Evolutionary conservation across 1,140 invertebrate species (phyloP).

Genomic region (Wasmannia auropunctata): DNA sequence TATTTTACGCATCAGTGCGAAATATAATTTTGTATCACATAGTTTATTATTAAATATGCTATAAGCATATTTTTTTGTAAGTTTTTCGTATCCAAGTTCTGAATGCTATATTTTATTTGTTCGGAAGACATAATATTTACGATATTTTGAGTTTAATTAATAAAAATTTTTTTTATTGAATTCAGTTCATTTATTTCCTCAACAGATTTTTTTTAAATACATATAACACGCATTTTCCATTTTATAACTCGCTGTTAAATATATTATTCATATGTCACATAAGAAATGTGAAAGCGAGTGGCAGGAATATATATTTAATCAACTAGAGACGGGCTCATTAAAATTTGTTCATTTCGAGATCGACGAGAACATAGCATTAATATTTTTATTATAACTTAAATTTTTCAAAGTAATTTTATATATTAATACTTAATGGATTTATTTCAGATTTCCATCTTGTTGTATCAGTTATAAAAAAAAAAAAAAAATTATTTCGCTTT

Average conservation of each 20-base stretch:
- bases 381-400: background rate
- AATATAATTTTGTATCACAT: background rate
- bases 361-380: background rate
- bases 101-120: background rate
- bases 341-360: background rate
- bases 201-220: conserved; percentile 8
- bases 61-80: background rate
- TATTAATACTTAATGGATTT: background rate
- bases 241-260: background rate
- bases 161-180: background rate
- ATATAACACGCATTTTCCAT: background rate
- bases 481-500: conserved; percentile 4
- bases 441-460: background rate
- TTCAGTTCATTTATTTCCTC: background rate
- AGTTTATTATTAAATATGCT: background rate
- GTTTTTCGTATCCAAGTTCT: background rate
- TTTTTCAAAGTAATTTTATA: background rate
- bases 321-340: background rate
- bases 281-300: background rate
- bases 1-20: background rate
- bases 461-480: conserved; percentile 2
- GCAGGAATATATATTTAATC: background rate
- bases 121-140: background rate
- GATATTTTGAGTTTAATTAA: conserved; percentile 16
- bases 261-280: background rate